phyloP scores from a whole-genome alignment of 2,797 vertebrate genomes.

The Tenualosa thibaudeaui region DNA sequence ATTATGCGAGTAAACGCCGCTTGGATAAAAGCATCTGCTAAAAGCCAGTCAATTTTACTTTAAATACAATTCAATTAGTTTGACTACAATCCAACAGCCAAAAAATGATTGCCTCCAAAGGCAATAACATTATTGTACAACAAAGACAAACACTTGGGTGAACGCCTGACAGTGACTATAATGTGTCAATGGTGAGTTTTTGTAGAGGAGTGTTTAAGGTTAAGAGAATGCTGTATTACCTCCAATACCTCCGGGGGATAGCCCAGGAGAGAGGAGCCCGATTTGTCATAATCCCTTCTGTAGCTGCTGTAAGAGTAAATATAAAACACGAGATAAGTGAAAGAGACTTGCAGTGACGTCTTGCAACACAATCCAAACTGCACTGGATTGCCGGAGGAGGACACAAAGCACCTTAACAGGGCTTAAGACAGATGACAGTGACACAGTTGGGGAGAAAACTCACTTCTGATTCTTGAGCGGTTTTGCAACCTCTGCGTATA shows the following conservation, averaged over 20 bases:
- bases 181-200: not conserved
- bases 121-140: too few species aligned
- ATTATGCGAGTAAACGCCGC: too few species aligned
- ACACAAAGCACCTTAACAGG: not conserved
- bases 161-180: too few species aligned
- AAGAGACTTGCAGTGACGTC: not conserved
- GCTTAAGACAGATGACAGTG: not conserved
- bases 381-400: not conserved
- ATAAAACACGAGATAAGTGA: not conserved
- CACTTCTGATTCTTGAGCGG: constrained; percentile 81
- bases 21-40: too few species aligned
- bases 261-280: constrained; percentile 68
- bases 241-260: constrained; percentile 66
- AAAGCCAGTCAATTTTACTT: too few species aligned
- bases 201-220: not conserved
- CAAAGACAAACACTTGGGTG: too few species aligned
- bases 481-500: constrained; percentile 91
- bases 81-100: too few species aligned
- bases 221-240: constrained; percentile 52
- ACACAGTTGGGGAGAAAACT: constrained; percentile 43
- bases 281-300: constrained; percentile 70
- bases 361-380: not conserved
- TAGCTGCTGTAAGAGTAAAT: constrained; percentile 55
- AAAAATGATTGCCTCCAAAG: too few species aligned
- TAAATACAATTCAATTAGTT: too few species aligned